Evolutionary conservation across 2,888 invertebrate genomes (phyloP), one percentile per base, ranked within the genome.

Genomic region (Andrena marginata): DNA sequence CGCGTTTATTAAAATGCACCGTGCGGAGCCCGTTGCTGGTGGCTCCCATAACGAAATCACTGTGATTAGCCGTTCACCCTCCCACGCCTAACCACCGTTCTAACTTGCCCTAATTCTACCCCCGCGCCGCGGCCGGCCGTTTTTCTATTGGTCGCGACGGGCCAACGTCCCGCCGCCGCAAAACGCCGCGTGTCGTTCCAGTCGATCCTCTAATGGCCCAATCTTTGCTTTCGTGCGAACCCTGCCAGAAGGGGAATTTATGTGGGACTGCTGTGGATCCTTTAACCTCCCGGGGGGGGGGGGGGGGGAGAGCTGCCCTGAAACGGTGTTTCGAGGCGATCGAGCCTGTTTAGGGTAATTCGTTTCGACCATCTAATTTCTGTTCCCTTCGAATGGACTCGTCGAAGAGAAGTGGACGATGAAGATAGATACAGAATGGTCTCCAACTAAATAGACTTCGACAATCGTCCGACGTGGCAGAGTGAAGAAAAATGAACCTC

Each of bases 1-100:
- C 77, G 85, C 87, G 83, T 92, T 91, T 90, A 91, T 91, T 90
- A 91, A 91, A 91, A 92, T 87, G 89, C 87, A 88, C 72, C 83
- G 75, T 79, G 84, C 68, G 31, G 79, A 69, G 77, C 83, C 78
- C 64, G 80, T 86, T 85, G 84, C 71, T 84, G 71, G 85, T 87
- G 86, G 87, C 88, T 85, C 88, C 82, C 86, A 90, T 87, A 86
- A 91, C 84, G 71, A 89, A 91, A 92, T 92, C 89, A 91, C 92
- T 89, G 91, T 92, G 89, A 92, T 92, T 92, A 92, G 83, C 33
- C 31, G 74, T 80, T 84, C 84, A 80, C 87, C 88, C 91, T 90
- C 92, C 92, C 87, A 91, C 92, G 89, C 91, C 91, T 89, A 90
- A 90, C 90, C 86, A 89, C 85, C 84, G 85, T 86, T 86, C 88